Percentiles rank a stretch among this genome's conserved stretches.
phyloP scores from a whole-genome alignment of 1,140 invertebrate species.

The Intoshia linei region DNA sequence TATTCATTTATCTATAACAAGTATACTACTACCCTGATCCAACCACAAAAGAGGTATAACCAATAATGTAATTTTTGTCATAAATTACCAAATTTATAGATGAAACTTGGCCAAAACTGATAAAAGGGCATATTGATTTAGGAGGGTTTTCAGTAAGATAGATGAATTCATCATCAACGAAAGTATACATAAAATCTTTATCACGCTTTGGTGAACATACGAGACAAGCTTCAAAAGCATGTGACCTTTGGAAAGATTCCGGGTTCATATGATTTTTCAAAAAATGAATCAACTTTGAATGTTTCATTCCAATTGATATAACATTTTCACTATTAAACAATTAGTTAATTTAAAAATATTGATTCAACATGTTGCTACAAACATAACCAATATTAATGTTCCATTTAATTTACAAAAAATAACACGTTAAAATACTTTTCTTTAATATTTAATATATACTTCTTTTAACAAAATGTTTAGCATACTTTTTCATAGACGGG shows the following conservation, averaged over 20 bases:
- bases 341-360: too few species aligned
- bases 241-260: conserved; percentile 15
- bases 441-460: too few species aligned
- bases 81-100: conserved; percentile 15
- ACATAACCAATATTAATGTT: too few species aligned
- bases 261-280: conserved; percentile 13
- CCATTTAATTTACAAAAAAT: too few species aligned
- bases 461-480: too few species aligned
- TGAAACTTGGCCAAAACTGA: conserved; percentile 15
- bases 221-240: conserved; percentile 19
- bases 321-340: too few species aligned
- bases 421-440: too few species aligned
- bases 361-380: too few species aligned
- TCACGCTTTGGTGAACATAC: conserved; percentile 17
- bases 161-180: conserved; percentile 16
- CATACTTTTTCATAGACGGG: too few species aligned
- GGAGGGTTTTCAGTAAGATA: conserved; percentile 19
- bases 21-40: not conserved
- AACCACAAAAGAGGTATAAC: not conserved
- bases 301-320: too few species aligned
- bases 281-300: conserved; percentile 19
- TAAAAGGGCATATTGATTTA: conserved; percentile 9
- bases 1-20: conserved; percentile 15
- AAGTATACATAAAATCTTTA: conserved; percentile 16
- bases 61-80: not conserved